phyloP scores from a whole-genome alignment of 23 tunicate genomes.

The Ascidia mentula region DNA sequence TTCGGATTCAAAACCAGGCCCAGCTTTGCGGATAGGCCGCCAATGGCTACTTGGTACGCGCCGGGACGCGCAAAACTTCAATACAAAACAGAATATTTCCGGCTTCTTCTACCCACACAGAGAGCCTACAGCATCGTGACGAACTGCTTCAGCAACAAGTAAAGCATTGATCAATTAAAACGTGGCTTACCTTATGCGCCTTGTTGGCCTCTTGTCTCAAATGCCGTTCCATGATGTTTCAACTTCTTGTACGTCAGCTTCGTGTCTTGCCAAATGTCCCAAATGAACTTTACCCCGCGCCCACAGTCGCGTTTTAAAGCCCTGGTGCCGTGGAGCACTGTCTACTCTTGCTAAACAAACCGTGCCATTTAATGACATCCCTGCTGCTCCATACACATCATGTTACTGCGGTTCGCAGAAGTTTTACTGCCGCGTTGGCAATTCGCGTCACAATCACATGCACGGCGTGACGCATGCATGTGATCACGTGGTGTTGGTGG shows the following conservation, averaged over 20 bases:
- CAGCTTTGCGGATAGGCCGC: too few relatives aligned
- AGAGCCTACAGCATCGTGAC: too few relatives aligned
- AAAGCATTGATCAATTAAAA: too few relatives aligned
- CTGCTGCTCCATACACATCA: not conserved
- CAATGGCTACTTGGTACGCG: not conserved
- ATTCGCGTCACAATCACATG: not conserved
- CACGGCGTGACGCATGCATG: slow-evolving; percentile 8
- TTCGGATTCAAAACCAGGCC: not conserved
- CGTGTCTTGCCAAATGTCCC: not conserved
- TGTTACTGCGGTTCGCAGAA: not conserved
- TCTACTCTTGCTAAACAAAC: not conserved
- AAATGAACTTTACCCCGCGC: not conserved
- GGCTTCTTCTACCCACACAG: not conserved
- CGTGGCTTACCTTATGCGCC: slow-evolving; percentile 40
- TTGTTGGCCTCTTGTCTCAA: slow-evolving; percentile 31
- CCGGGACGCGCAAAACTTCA: not conserved
- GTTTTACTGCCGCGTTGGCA: not conserved
- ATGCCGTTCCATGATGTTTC: slow-evolving; percentile 41
- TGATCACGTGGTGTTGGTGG: not conserved
- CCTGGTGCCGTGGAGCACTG: not conserved
- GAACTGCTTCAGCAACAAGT: too few relatives aligned
- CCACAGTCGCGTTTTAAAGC: not conserved
- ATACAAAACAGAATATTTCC: not conserved
- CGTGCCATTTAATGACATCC: not conserved
- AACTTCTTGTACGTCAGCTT: not conserved